Evolutionary conservation across 2,113 vertebrate genomes (phyloP), one percentile per base, ranked within the genome.

Genomic region (Junco hyemalis): DNA sequence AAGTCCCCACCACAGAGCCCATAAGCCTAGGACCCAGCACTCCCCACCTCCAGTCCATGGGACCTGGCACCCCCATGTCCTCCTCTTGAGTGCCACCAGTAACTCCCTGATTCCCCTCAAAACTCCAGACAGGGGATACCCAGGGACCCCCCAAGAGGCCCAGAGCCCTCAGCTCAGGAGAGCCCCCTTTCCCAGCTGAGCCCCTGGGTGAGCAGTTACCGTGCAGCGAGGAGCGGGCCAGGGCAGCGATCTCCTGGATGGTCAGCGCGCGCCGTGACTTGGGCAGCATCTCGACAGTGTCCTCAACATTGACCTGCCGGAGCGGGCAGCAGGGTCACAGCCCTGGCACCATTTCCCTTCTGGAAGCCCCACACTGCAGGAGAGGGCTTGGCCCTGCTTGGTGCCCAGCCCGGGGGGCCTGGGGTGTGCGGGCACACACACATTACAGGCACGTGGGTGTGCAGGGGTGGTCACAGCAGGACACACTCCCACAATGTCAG

Each of bases 261-360:
- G 99, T 99, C 86, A 99, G 98, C 24, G 99, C 99, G 96, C 99
- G 98, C 98, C 99, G 99, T 63, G 99, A 99, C 98, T 99, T 99
- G 95, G 99, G 99, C 98, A 99, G 98, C 99, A 99, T 99, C 95
- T 99, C 98, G 98, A 98, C 95, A 96, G 98, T 98, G 97, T 99
- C 99, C 91, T 99, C 99, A 99, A 99, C 99, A 99, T 99, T 98
- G 99, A 99, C 99, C 99, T 99, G 96, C 90, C 3, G 25, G 80
- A 87, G 86, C 22, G 5, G 48, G 44, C 64, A 61, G 12, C 0
- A 1, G 8, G 2, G 54, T 93, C 85, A 90, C 9, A 5, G 74
- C 18, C 40, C 16, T 0, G 1, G 36, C 33, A 51, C 53, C 16
- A 2, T 24, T 38, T 5, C 31, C 21, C 4, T 33, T 12, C 48